phyloP scores from a whole-genome alignment of 2,113 vertebrate species.

The Amphilophus citrinellus region DNA sequence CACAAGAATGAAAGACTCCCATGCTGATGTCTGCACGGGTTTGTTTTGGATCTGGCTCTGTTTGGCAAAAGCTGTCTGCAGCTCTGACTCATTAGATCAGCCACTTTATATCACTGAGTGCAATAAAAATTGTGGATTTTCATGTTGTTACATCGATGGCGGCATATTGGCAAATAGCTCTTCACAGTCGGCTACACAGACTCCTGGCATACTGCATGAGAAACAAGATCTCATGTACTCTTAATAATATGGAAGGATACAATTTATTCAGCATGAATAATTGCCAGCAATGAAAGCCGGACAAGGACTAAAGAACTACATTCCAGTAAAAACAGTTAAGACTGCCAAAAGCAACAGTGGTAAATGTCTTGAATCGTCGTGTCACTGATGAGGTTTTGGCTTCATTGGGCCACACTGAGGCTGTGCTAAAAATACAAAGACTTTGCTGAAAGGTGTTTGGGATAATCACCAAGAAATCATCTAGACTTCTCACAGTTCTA shows the following conservation, averaged over 20 bases:
- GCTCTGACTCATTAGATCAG: conserved; percentile 55
- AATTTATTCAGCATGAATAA: conserved; percentile 28
- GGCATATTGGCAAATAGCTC: conserved; percentile 37
- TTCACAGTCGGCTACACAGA: conserved; percentile 32
- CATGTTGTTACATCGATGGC: conserved; percentile 27
- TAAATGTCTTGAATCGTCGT: conserved; percentile 23
- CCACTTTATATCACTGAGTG: conserved; percentile 43
- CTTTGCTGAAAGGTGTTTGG: conserved; percentile 9
- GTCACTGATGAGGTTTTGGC: background rate
- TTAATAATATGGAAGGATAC: conserved; percentile 10
- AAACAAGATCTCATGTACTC: conserved; percentile 17
- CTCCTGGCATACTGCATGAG: conserved; percentile 22
- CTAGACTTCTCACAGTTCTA: background rate
- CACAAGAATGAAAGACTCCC: conserved; percentile 39
- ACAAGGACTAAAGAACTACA: conserved; percentile 7
- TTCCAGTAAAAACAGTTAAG: conserved; percentile 11
- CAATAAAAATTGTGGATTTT: conserved; percentile 48
- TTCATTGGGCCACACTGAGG: background rate
- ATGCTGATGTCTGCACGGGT: conserved; percentile 31
- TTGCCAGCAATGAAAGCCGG: conserved; percentile 16
- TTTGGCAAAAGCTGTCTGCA: conserved; percentile 48
- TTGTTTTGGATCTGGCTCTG: conserved; percentile 42
- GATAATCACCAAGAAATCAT: background rate
- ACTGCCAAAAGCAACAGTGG: conserved; percentile 24
- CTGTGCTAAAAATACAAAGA: background rate